Evolutionary conservation across 2,113 vertebrate genomes (phyloP), one percentile per base, ranked within the genome.

Genomic region (Corapipo altera): DNA sequence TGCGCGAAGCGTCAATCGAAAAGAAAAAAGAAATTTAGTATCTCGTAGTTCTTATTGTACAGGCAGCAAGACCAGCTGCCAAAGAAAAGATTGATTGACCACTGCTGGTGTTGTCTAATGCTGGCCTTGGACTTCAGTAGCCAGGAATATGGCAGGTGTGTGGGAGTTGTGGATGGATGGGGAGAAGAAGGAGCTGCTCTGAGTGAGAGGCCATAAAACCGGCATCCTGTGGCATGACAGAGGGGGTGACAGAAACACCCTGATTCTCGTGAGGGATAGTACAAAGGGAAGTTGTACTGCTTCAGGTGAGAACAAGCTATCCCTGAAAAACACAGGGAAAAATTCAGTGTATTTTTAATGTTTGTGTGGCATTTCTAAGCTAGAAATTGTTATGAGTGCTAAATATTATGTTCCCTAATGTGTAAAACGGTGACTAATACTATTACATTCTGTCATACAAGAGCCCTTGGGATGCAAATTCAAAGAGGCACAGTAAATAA

Each of bases 351-450:
- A 52, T 95, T 94, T 89, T 77, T 93, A 93, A 80, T 90, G 39
- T 91, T 80, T 91, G n/a, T 59, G 48, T 91, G 82, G 55, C 75
- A 88, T 67, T 94, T 94, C 69, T 74, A 95, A 90, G 85, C 46
- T 85, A 51, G 64, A 85, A 90, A 94, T 93, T 91, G 59, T 80
- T 94, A 39, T 26, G 62, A 93, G 39, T 8, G 15, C 90, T 96
- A 96, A 96, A 91, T 97, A 93, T 96, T 96, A 71, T 91, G 91
- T 94, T 95, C 90, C 84, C 85, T 96, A 91, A 96, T 71, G 67
- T 80, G 91, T 73, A 90, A 83, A 93, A 90, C 0, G 6, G 59
- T 97, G 94, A 96, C 91, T 95, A 97, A 97, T 93, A 43, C 67
- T 95, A 91, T 91, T 96, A 85, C 67, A 67, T 86, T 82, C 87